Conservation (phyloP, 1,140 invertebrate genomes). For the Drosophila teissieri region DNA sequence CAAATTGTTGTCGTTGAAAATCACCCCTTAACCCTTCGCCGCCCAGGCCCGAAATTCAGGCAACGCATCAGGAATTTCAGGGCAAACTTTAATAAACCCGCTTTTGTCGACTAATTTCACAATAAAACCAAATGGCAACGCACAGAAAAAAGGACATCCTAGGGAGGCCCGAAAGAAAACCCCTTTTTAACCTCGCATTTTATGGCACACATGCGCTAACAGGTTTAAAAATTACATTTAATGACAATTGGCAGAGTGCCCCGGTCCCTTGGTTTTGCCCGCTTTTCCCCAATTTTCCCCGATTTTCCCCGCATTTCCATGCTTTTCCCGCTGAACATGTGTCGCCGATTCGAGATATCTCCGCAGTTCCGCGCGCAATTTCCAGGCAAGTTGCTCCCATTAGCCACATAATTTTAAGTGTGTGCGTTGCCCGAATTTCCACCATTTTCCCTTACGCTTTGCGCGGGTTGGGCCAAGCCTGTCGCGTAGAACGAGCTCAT, state of each 20-base stretch:
- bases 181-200: constrained; percentile 71
- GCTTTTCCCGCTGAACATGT: constrained; percentile 53
- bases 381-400: constrained; percentile 81
- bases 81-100: constrained; percentile 77
- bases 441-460: constrained; percentile 2
- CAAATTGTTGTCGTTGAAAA: constrained; percentile 77
- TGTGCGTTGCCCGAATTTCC: constrained; percentile 66
- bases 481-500: constrained; percentile 70
- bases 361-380: constrained; percentile 66
- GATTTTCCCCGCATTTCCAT: not conserved
- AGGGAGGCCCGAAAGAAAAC: constrained; percentile 34
- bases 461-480: constrained; percentile 3
- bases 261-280: constrained; percentile 25
- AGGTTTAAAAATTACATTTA: constrained; percentile 83
- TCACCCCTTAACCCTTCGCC: constrained; percentile 25
- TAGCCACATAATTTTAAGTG: constrained; percentile 83
- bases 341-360: constrained; percentile 57
- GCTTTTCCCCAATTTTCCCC: not conserved
- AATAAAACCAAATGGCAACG: constrained; percentile 72
- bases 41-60: constrained; percentile 28
- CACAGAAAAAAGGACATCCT: constrained; percentile 34
- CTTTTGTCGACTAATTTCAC: constrained; percentile 78
- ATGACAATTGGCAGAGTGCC: constrained; percentile 73
- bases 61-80: constrained; percentile 27
- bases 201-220: constrained; percentile 77